Evolutionary conservation across 2,888 invertebrate genomes (phyloP).

Genomic region (Cheilosia soror): DNA sequence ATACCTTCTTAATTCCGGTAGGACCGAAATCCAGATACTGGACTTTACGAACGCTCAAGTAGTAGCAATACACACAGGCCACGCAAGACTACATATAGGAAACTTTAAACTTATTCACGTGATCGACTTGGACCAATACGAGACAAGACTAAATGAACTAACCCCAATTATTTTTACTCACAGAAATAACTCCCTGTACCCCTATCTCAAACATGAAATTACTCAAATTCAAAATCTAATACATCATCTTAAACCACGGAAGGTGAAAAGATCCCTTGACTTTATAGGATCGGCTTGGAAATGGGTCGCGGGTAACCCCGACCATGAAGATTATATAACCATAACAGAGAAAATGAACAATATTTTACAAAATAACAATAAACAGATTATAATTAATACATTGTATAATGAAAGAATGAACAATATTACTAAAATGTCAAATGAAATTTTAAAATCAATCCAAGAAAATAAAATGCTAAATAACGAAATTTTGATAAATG

Average conservation of each 20-base stretch:
- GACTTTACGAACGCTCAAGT: constrained; percentile 37
- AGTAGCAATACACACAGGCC: constrained; percentile 36
- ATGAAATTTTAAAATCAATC: constrained; percentile 27
- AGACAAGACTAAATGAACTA: constrained; percentile 13
- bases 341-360: constrained; percentile 49
- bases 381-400: constrained; percentile 32
- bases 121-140: constrained; percentile 39
- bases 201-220: constrained; percentile 20
- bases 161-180: constrained; percentile 12
- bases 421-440: constrained; percentile 32
- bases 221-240: constrained; percentile 21
- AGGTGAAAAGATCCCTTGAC: constrained; percentile 18
- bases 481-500: constrained; percentile 16
- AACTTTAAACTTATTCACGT: constrained; percentile 39
- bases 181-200: constrained; percentile 7
- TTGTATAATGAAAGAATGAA: constrained; percentile 24
- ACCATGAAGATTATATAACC: constrained; percentile 47
- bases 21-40: constrained; percentile 14
- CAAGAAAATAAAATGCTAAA: constrained; percentile 33
- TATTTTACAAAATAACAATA: constrained; percentile 25
- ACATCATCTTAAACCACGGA: constrained; percentile 14
- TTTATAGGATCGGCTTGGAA: constrained; percentile 30
- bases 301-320: constrained; percentile 24
- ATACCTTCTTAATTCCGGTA: constrained; percentile 1
- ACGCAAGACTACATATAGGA: constrained; percentile 45